phyloP scores from a whole-genome alignment of 2,797 vertebrate species.

The Peromyscus nudipes region DNA sequence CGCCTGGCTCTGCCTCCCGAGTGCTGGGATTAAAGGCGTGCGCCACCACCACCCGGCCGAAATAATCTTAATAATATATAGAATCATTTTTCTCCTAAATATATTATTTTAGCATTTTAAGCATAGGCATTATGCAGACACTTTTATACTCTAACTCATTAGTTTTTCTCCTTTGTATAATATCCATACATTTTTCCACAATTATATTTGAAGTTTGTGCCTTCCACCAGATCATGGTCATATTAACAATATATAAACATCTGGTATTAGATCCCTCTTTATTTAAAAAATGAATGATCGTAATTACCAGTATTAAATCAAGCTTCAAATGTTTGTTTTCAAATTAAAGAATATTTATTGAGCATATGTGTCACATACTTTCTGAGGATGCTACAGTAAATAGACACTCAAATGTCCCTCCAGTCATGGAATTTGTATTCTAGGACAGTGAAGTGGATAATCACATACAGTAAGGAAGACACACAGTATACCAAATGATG shows the following conservation, averaged over 20 bases:
- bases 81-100: background rate
- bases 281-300: background rate
- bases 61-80: background rate
- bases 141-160: background rate
- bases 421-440: background rate
- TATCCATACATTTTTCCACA: background rate
- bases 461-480: background rate
- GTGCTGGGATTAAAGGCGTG: no score
- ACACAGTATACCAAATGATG: background rate
- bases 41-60: no score
- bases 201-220: background rate
- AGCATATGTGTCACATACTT: background rate
- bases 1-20: no score
- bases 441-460: background rate
- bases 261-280: background rate
- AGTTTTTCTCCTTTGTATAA: conserved; percentile 19
- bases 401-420: background rate
- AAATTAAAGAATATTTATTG: conserved; percentile 35
- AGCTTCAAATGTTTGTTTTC: background rate
- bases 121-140: background rate
- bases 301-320: conserved; percentile 41
- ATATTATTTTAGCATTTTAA: conserved; percentile 27
- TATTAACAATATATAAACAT: background rate
- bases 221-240: background rate
- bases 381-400: background rate